Percentiles rank a stretch among this genome's conserved stretches.
These are phyloP conservation scores for Eudyptes chrysolophus DNA, from an alignment of 2,113 vertebrate species.

Conservation along the genomic window DNA sequence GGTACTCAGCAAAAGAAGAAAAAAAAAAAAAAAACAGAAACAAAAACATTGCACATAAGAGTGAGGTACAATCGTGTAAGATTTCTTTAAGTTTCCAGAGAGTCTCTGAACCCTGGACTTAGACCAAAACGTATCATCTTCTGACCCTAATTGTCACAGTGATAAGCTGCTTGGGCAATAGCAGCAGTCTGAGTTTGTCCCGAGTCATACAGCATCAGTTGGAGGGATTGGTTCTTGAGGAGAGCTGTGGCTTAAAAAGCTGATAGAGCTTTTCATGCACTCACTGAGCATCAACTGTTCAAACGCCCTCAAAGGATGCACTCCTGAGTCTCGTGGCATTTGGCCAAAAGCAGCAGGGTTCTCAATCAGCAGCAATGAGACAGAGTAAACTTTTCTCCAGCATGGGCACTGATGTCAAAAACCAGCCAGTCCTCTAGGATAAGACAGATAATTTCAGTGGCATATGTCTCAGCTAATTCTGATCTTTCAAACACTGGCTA, in stretches of 20 bases:
- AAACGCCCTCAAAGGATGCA: slow-evolving; percentile 45
- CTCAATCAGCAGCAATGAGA: slow-evolving; percentile 66
- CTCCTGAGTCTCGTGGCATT: slow-evolving; percentile 34
- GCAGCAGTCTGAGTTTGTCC: slow-evolving; percentile 15
- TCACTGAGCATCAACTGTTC: slow-evolving; percentile 22
- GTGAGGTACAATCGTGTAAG: not conserved
- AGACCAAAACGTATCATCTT: not conserved
- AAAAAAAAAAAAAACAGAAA: not conserved
- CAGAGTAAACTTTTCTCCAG: slow-evolving; percentile 40
- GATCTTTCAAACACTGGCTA: slow-evolving; percentile 72
- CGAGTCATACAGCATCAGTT: not conserved
- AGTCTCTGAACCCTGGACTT: not conserved
- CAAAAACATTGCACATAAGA: not conserved
- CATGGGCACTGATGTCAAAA: slow-evolving; percentile 59
- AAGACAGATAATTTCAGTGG: slow-evolving; percentile 71
- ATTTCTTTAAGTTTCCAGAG: not conserved
- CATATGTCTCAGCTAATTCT: slow-evolving; percentile 78
- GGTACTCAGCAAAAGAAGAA: no score
- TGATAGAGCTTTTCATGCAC: slow-evolving; percentile 32
- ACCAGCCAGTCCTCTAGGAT: slow-evolving; percentile 70
- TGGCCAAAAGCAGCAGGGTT: slow-evolving; percentile 65
- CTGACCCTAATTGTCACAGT: not conserved
- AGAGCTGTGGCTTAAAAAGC: slow-evolving; percentile 2
- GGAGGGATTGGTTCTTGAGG: not conserved
- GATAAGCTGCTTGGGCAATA: not conserved